Percentiles rank a stretch among this genome's conserved stretches.
These are phyloP conservation scores for Eumeta japonica DNA, from an alignment of 1,140 invertebrate genomes.

Conservation along the genomic window DNA sequence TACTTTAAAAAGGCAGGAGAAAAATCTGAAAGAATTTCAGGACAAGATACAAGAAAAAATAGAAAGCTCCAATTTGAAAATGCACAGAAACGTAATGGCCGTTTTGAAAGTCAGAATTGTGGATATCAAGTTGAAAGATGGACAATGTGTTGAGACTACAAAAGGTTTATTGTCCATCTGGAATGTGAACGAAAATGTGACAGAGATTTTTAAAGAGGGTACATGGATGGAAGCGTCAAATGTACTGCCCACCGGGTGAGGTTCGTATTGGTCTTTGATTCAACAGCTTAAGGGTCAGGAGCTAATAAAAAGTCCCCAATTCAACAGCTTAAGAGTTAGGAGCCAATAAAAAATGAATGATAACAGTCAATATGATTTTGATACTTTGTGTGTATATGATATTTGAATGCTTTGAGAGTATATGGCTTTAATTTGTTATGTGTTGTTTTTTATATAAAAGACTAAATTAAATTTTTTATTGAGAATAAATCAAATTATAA, in stretches of 20 bases:
- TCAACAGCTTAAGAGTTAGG: too few relatives aligned
- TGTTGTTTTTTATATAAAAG: too few relatives aligned
- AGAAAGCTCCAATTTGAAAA: slow-evolving; percentile 24
- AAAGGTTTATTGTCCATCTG: slow-evolving; percentile 62
- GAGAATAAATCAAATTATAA: too few relatives aligned
- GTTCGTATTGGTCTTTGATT: slow-evolving; percentile 50
- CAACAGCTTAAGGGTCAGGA: too few relatives aligned
- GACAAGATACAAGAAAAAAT: slow-evolving; percentile 30
- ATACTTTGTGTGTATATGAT: too few relatives aligned
- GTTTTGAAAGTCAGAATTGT: slow-evolving; percentile 32
- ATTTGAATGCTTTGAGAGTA: too few relatives aligned
- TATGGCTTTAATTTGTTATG: too few relatives aligned
- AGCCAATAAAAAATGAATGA: too few relatives aligned
- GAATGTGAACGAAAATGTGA: slow-evolving; percentile 59
- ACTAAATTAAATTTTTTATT: too few relatives aligned
- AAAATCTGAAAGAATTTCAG: slow-evolving; percentile 33
- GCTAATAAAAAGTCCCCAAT: too few relatives aligned
- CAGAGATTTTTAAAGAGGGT: slow-evolving; percentile 60
- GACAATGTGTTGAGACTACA: slow-evolving; percentile 41
- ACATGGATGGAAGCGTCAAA: slow-evolving; percentile 38
- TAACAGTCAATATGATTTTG: too few relatives aligned
- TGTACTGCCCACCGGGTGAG: slow-evolving; percentile 40
- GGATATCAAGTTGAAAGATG: slow-evolving; percentile 24
- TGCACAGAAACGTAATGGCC: slow-evolving; percentile 26
- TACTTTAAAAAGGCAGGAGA: slow-evolving; percentile 23